Conservation (phyloP, 2,888 invertebrate species). For the Diogma glabrata region DNA sequence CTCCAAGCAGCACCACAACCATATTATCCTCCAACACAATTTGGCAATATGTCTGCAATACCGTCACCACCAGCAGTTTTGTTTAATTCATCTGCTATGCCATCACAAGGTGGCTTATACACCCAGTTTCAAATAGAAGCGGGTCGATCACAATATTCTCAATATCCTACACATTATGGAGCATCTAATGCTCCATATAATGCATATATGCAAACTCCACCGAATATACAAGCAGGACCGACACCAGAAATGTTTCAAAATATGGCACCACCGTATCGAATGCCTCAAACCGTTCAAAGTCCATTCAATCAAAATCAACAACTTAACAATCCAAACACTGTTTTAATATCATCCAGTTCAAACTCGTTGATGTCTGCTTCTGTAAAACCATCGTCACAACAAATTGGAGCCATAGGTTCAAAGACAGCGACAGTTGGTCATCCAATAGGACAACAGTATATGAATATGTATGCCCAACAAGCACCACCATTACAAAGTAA, state of each 20-base stretch:
- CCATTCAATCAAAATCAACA: constrained; percentile 70
- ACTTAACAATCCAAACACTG: constrained; percentile 72
- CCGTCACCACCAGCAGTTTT: constrained; percentile 76
- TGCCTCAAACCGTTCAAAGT: constrained; percentile 42
- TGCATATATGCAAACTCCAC: constrained; percentile 50
- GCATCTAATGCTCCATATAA: constrained; percentile 54
- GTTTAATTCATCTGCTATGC: constrained; percentile 65
- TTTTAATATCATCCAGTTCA: constrained; percentile 77
- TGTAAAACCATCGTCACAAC: constrained; percentile 70
- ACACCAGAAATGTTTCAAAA: constrained; percentile 62
- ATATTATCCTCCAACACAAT: constrained; percentile 61
- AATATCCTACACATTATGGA: constrained; percentile 61
- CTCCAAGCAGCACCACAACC: constrained; percentile 43
- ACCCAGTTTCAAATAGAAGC: constrained; percentile 69
- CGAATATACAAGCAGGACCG: constrained; percentile 46
- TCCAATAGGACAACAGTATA: constrained; percentile 33
- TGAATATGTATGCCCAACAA: constrained; percentile 35
- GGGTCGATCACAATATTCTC: constrained; percentile 68
- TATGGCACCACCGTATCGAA: constrained; percentile 47
- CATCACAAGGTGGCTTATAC: constrained; percentile 64
- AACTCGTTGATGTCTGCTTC: constrained; percentile 82
- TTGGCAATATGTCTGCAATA: constrained; percentile 69
- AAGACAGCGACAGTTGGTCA: constrained; percentile 26
- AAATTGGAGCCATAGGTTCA: constrained; percentile 70
- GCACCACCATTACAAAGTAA: constrained; percentile 34